These are phyloP conservation scores for Platycnemis pennipes DNA, from an alignment of 2,888 invertebrate species.

Conservation along the genomic window DNA sequence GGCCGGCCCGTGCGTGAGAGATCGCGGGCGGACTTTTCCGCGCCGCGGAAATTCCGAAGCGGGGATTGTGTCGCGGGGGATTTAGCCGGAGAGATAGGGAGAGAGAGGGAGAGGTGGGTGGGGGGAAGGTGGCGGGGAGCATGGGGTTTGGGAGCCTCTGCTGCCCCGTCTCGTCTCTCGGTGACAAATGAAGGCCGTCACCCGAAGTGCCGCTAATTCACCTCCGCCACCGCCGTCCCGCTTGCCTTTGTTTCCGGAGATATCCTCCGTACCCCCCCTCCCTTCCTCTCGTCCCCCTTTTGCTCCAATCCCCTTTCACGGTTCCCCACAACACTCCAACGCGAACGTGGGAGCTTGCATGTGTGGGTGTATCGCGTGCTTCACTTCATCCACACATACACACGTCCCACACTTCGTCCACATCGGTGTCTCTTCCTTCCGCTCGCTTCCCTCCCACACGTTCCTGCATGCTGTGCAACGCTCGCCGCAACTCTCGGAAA, in stretches of 20 bases:
- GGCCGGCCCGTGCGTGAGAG: neutral
- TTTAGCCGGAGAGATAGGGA: neutral
- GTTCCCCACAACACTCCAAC: neutral
- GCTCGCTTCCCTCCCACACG: neutral
- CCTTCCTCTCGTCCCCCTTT: neutral
- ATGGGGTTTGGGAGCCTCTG: neutral
- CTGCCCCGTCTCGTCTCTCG: neutral
- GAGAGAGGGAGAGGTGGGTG: too few species aligned
- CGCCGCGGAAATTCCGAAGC: neutral
- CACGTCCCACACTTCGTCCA: too few species aligned
- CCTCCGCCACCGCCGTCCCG: neutral
- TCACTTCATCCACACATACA: too few species aligned
- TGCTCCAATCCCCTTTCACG: neutral
- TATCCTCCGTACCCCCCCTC: neutral
- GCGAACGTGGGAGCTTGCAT: neutral
- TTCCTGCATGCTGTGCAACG: neutral
- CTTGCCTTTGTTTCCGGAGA: neutral
- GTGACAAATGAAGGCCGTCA: slow-evolving; percentile 67
- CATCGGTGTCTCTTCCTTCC: neutral
- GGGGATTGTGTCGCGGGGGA: neutral
- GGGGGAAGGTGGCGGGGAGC: too few species aligned
- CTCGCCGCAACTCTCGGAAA: neutral
- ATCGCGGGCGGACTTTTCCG: neutral
- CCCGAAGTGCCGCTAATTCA: slow-evolving; percentile 38
- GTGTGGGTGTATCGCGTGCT: too few species aligned